These are phyloP conservation scores for Rhagium mordax DNA, from an alignment of 2,888 invertebrate genomes.

Conservation along the genomic window DNA sequence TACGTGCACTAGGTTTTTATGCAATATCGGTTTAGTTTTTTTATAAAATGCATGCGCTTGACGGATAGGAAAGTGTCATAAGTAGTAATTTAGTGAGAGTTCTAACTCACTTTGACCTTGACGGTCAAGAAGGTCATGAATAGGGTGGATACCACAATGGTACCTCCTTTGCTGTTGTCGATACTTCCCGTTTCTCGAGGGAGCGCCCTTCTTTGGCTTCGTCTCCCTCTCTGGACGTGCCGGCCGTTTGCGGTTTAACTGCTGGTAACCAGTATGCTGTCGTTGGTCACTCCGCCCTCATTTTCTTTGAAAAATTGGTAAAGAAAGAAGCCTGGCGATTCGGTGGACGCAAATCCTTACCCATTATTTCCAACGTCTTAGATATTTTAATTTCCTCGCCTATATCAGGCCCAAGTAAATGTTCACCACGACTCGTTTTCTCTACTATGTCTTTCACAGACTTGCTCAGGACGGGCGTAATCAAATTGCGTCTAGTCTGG, in stretches of 20 bases:
- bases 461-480: slow-evolving; percentile 26
- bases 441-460: slow-evolving; percentile 20
- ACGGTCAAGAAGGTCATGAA: too few relatives aligned
- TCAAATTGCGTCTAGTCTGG: slow-evolving; percentile 13
- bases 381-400: slow-evolving; percentile 18
- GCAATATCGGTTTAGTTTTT: too few relatives aligned
- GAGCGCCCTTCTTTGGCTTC: slow-evolving; percentile 12
- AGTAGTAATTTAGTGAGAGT: too few relatives aligned
- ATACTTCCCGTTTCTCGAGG: slow-evolving; percentile 6
- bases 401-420: slow-evolving; percentile 20
- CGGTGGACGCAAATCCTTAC: neutral
- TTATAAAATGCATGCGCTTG: too few relatives aligned
- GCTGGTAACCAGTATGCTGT: neutral
- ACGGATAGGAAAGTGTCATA: too few relatives aligned
- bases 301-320: neutral
- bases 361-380: slow-evolving; percentile 13
- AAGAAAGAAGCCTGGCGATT: neutral
- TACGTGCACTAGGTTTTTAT: too few relatives aligned
- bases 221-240: slow-evolving; percentile 16
- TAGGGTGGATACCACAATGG: too few relatives aligned
- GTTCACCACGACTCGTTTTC: slow-evolving; percentile 16
- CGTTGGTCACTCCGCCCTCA: neutral
- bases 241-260: slow-evolving; percentile 29
- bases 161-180: neutral
- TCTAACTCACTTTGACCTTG: too few relatives aligned